phyloP scores from a whole-genome alignment of 2,888 invertebrate species.

The Lepidochitona cinerea region DNA sequence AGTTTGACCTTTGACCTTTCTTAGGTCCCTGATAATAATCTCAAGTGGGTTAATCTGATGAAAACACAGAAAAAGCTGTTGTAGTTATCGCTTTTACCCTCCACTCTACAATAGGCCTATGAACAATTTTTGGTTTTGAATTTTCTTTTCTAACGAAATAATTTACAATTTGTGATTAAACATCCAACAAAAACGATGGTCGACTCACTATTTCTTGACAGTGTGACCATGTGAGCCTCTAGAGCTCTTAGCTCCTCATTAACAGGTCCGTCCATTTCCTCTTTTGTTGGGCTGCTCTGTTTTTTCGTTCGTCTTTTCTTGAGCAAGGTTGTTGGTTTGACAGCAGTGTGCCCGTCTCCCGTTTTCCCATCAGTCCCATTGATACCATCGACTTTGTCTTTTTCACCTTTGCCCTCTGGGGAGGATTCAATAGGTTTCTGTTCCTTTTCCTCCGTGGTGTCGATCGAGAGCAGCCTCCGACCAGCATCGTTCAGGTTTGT shows the following conservation, averaged over 20 bases:
- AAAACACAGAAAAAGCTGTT: too few relatives aligned
- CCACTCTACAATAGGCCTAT: too few relatives aligned
- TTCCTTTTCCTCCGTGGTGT: not conserved
- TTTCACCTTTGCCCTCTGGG: not conserved
- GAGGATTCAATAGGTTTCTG: constrained; percentile 19
- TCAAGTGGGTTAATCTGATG: too few relatives aligned
- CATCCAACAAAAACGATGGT: too few relatives aligned
- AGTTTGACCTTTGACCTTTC: too few relatives aligned
- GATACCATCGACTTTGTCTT: not conserved
- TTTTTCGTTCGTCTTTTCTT: constrained; percentile 50
- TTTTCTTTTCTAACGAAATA: too few relatives aligned
- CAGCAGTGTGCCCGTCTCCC: constrained; percentile 10
- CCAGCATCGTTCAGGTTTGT: constrained; percentile 64
- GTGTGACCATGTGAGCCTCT: constrained; percentile 65
- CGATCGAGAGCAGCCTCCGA: constrained; percentile 52
- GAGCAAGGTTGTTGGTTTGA: constrained; percentile 32
- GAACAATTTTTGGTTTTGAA: too few relatives aligned
- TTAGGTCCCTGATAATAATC: too few relatives aligned
- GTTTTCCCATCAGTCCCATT: not conserved
- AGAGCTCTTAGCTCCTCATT: constrained; percentile 68
- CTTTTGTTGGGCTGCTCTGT: constrained; percentile 35
- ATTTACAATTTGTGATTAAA: too few relatives aligned
- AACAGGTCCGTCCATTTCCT: constrained; percentile 52
- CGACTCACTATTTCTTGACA: constrained; percentile 61
- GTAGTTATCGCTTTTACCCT: too few relatives aligned